Evolutionary conservation across 2,113 vertebrate genomes (phyloP), one percentile per base, ranked within the genome.

Genomic region (Marmota flaviventris): DNA sequence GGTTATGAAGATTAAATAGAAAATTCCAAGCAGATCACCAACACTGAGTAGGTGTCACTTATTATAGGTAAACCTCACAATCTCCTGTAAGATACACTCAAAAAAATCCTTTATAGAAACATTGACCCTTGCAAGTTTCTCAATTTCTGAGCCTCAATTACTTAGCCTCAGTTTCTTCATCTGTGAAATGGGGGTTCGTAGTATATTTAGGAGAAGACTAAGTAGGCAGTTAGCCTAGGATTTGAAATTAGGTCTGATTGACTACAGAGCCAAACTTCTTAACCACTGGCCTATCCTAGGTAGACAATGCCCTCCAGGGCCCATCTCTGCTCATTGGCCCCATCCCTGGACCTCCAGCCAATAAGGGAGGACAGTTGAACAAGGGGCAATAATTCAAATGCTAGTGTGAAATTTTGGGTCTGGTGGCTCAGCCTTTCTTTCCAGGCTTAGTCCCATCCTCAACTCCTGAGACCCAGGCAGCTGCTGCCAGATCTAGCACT

Each of bases 201-300:
- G 14, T 13, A 9, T 32, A 22, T 48, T 78, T 45, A 56, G 27
- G 83, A 85, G 89, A 53, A 27, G 81, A 73, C 42, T 93, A 93
- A 89, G 73, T 81, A 96, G 45, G 89, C 81, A 98, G 76, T 14
- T 34, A 89, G 97, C 63, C 42, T 79, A 89, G 18, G 39, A 84
- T 69, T 89, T 95, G 13, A 95, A 95, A 81, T 97, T 63, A 51
- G 63, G 73, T 96, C 78, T 91, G 39, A 94, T 5, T 75, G 76
- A 89, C 56, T 88, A 14, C 56, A 94, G 53, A 93, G 48, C 53
- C 42, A 65, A 81, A 91, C 42, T 86, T 51, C 63, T 81, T 83
- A 95, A 84, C 27, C 51, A 63, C 32, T 58, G n/a, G 37, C 48
- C 56, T 97, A 37, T 18, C n/a, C 56, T 53, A 58, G 17, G 27